phyloP scores from a whole-genome alignment of 2,113 vertebrate genomes.

The Hiodon tergisus region DNA sequence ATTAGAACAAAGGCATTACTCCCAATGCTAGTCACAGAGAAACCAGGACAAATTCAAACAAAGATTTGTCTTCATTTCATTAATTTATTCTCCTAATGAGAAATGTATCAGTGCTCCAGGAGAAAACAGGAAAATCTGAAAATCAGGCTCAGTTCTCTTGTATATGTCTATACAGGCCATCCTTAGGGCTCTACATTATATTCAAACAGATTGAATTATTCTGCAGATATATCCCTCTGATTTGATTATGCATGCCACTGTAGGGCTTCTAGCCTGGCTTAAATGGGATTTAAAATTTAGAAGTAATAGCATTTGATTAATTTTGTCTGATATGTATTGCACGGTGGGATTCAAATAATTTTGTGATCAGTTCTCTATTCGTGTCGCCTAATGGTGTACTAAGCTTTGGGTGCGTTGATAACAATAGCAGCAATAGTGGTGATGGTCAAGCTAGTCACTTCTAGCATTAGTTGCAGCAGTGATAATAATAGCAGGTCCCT shows the following conservation, averaged over 20 bases:
- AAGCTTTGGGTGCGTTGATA: no score
- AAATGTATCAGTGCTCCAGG: conserved; percentile 7
- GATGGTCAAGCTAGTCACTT: background rate
- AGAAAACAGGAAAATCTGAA: conserved; percentile 5
- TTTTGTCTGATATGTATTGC: background rate
- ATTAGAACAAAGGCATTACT: conserved; percentile 18
- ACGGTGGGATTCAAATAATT: no score
- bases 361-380: background rate
- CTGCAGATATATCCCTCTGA: background rate
- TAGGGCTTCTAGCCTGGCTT: background rate
- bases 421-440: background rate
- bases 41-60: conserved; percentile 19
- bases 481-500: background rate
- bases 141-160: conserved; percentile 1
- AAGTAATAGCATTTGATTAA: conserved; percentile 6
- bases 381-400: background rate
- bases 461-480: background rate
- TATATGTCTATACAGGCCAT: background rate
- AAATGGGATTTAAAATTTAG: conserved; percentile 16
- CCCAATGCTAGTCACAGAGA: conserved; percentile 1
- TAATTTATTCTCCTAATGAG: conserved; percentile 29
- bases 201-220: conserved; percentile 4
- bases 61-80: conserved; percentile 19
- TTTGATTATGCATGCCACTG: conserved; percentile 11
- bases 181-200: background rate